phyloP scores from a whole-genome alignment of 92 coral and sea anemone species.

The Pocillopora grandis region DNA sequence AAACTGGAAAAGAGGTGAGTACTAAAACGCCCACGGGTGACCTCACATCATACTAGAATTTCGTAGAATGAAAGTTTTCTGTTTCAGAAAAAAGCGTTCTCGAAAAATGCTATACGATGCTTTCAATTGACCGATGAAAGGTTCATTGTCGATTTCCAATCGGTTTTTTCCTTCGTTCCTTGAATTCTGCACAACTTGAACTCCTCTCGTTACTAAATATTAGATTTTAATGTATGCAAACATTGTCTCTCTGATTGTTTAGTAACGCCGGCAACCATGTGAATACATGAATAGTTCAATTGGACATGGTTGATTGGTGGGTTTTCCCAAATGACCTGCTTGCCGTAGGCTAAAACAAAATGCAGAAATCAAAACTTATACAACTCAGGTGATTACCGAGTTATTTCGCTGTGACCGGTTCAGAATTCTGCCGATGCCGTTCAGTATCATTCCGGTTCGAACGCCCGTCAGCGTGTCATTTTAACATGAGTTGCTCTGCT shows the following conservation, averaged over 20 bases:
- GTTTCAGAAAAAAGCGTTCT: too few relatives aligned
- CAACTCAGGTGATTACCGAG: conserved; percentile 15
- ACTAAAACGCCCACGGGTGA: too few relatives aligned
- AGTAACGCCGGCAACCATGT: conserved; percentile 24
- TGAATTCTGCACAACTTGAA: neutral
- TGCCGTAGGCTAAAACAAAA: conserved; percentile 22
- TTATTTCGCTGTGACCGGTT: neutral
- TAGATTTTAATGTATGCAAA: conserved; percentile 12
- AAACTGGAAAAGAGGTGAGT: too few relatives aligned
- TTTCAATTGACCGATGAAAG: too few relatives aligned
- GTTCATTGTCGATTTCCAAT: neutral
- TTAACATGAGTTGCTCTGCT: conserved; percentile 39
- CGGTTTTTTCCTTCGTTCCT: neutral
- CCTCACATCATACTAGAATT: too few relatives aligned
- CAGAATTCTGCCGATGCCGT: conserved; percentile 7
- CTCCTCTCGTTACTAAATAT: neutral
- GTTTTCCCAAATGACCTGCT: conserved; percentile 19
- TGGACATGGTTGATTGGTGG: conserved; percentile 30
- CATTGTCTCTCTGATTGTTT: conserved; percentile 25
- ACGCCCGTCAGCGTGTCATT: neutral
- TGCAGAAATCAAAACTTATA: conserved; percentile 34
- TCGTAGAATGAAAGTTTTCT: too few relatives aligned
- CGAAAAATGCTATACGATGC: too few relatives aligned
- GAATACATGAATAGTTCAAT: conserved; percentile 29
- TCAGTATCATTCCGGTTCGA: conserved; percentile 1